Conservation (phyloP, 1,140 invertebrate species). For the Zaprionus vittiger region DNA sequence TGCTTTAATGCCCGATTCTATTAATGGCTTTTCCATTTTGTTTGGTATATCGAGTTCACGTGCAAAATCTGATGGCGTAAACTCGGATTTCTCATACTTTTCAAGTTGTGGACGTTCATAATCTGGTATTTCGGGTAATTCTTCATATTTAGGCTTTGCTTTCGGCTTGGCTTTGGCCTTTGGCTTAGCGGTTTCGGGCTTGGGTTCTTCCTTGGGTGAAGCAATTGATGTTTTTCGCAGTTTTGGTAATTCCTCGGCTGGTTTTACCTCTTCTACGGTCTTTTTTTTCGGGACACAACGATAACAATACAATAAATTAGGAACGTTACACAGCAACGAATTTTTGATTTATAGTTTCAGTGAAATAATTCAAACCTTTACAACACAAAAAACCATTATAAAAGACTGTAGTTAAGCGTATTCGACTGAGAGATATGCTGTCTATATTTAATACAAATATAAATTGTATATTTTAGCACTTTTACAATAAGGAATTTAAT, state of each 20-base stretch:
- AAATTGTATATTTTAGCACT: too few species aligned
- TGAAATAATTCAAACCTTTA: not conserved
- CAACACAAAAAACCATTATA: too few species aligned
- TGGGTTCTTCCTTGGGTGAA: constrained; percentile 68
- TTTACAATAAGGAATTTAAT: too few species aligned
- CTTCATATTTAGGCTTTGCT: constrained; percentile 86
- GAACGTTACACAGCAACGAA: not conserved
- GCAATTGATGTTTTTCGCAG: constrained; percentile 75
- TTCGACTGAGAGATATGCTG: too few species aligned
- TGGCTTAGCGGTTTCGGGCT: constrained; percentile 75
- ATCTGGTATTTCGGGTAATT: constrained; percentile 91
- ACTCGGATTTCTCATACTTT: constrained; percentile 86
- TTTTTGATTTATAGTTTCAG: not conserved
- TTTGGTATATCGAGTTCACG: constrained; percentile 74
- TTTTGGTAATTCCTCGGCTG: constrained; percentile 79
- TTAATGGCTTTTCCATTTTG: constrained; percentile 80
- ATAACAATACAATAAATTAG: constrained; percentile 8
- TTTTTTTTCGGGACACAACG: constrained; percentile 23
- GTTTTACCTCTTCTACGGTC: constrained; percentile 59
- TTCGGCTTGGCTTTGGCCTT: constrained; percentile 86
- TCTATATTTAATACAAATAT: too few species aligned
- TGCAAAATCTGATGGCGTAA: constrained; percentile 69
- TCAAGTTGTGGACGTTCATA: constrained; percentile 86
- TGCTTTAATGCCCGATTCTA: constrained; percentile 60
- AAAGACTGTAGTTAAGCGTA: too few species aligned